Conservation (phyloP, 2,888 invertebrate species). For the Dorcus parallelipipedus region DNA sequence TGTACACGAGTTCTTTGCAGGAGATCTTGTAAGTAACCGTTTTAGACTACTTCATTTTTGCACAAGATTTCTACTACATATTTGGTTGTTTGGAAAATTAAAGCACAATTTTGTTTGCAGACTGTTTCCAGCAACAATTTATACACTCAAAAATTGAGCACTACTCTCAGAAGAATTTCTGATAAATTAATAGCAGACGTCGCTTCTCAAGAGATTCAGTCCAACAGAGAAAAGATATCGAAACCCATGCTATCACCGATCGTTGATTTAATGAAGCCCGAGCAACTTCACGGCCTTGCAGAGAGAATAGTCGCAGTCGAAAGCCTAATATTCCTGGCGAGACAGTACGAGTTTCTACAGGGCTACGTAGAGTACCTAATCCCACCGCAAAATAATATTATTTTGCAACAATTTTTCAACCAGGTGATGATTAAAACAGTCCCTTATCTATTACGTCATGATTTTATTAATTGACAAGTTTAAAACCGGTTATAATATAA, state of each 20-base stretch:
- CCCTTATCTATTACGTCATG: not conserved
- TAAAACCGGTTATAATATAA: slow-evolving; percentile 74
- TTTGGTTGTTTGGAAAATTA: not conserved
- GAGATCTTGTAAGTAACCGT: slow-evolving; percentile 60
- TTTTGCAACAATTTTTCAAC: slow-evolving; percentile 68
- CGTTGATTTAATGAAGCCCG: slow-evolving; percentile 65
- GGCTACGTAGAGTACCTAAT: slow-evolving; percentile 83
- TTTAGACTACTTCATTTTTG: not conserved
- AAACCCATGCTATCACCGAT: slow-evolving; percentile 58
- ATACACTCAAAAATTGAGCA: slow-evolving; percentile 67
- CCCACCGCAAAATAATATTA: slow-evolving; percentile 64
- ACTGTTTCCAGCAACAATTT: slow-evolving; percentile 54
- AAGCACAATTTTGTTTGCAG: slow-evolving; percentile 35
- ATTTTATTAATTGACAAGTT: slow-evolving; percentile 10
- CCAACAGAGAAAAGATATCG: slow-evolving; percentile 48
- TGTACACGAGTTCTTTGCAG: slow-evolving; percentile 81
- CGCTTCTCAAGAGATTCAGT: slow-evolving; percentile 25
- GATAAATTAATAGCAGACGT: slow-evolving; percentile 63
- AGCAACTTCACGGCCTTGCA: slow-evolving; percentile 75
- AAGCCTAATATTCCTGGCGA: slow-evolving; percentile 84
- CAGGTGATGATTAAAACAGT: slow-evolving; percentile 46
- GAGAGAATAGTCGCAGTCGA: slow-evolving; percentile 91
- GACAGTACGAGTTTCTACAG: slow-evolving; percentile 81
- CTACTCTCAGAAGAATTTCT: slow-evolving; percentile 73
- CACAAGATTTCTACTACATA: no score